Conservation (phyloP, 2,888 invertebrate genomes). For the Tryphoninae sp. region DNA sequence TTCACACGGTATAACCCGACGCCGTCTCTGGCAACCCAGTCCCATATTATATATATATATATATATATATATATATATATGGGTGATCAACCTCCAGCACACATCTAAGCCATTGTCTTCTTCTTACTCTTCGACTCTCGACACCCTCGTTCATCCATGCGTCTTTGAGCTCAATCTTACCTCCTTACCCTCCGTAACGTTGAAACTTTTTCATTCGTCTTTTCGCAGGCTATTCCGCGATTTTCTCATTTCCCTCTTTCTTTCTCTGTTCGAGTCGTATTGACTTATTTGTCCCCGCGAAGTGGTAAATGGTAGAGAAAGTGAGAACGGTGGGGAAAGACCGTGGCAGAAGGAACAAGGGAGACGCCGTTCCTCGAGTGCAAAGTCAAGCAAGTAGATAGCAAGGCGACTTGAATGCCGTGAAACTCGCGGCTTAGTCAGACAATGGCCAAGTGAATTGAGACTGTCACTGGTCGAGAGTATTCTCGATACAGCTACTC, state of each 20-base stretch:
- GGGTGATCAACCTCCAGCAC: slow-evolving; percentile 18
- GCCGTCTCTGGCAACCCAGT: no score
- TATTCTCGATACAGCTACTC: slow-evolving; percentile 57
- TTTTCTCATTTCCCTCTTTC: neutral
- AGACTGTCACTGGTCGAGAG: slow-evolving; percentile 57
- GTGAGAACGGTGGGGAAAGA: slow-evolving; percentile 34
- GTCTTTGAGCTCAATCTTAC: slow-evolving; percentile 53
- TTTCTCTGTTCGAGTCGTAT: neutral
- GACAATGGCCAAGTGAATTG: slow-evolving; percentile 57
- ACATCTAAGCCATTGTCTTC: slow-evolving; percentile 52
- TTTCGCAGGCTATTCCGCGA: slow-evolving; percentile 39
- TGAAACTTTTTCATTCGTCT: slow-evolving; percentile 54
- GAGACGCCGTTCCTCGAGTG: slow-evolving; percentile 50
- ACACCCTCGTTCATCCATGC: slow-evolving; percentile 51
- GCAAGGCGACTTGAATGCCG: slow-evolving; percentile 56
- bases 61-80: no score
- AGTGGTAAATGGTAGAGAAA: slow-evolving; percentile 14
- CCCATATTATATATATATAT: no score
- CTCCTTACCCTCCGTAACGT: slow-evolving; percentile 41
- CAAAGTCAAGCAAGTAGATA: slow-evolving; percentile 62
- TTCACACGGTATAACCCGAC: no score
- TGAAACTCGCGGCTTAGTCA: slow-evolving; percentile 58
- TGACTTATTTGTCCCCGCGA: neutral
- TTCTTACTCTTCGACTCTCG: slow-evolving; percentile 37
- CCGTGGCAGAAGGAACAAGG: slow-evolving; percentile 25